Evolutionary conservation across 2,113 vertebrate genomes (phyloP).

Genomic region (Silurus glanis): DNA sequence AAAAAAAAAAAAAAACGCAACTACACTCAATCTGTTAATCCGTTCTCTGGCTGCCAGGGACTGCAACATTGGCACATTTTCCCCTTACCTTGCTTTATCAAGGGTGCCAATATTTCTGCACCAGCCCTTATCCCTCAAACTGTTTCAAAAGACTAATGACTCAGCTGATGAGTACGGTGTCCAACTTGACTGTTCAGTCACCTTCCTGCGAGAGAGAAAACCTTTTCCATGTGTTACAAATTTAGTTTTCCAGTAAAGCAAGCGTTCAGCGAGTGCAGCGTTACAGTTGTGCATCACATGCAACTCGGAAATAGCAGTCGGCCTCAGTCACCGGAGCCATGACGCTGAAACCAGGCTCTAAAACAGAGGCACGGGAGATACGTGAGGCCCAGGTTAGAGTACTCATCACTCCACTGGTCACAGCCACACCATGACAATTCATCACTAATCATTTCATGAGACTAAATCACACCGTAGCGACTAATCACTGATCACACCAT

Average conservation of each 20-base stretch:
- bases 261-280: slow-evolving; percentile 16
- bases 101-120: background rate
- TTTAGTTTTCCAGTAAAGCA: slow-evolving; percentile 36
- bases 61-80: too few relatives aligned
- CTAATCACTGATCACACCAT: too few relatives aligned
- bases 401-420: too few relatives aligned
- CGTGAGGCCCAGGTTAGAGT: background rate
- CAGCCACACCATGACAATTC: too few relatives aligned
- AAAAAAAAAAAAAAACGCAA: too few relatives aligned
- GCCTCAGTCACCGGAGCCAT: slow-evolving; percentile 36
- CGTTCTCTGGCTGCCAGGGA: too few relatives aligned
- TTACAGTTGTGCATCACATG: slow-evolving; percentile 53
- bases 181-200: background rate
- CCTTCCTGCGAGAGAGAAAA: background rate
- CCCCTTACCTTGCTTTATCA: background rate
- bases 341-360: slow-evolving; percentile 19
- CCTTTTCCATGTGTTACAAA: slow-evolving; percentile 34
- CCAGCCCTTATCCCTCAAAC: background rate
- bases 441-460: too few relatives aligned
- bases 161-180: background rate
- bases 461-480: too few relatives aligned
- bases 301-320: slow-evolving; percentile 52
- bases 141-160: background rate
- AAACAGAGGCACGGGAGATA: background rate
- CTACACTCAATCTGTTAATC: too few relatives aligned